These are phyloP conservation scores for Hipparchia semele DNA, from an alignment of 2,888 invertebrate genomes.

Conservation along the genomic window DNA sequence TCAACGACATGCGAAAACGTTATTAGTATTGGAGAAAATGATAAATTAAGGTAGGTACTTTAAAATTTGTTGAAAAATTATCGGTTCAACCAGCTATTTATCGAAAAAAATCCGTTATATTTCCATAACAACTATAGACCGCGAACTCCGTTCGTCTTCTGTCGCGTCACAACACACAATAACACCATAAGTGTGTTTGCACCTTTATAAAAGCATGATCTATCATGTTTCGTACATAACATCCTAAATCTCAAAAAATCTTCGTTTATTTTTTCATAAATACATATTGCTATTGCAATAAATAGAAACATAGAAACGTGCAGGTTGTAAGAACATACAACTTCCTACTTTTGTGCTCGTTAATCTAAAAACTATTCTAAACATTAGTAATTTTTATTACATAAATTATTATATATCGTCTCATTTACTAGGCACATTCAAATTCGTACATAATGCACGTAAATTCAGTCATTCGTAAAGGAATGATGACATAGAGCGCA, in stretches of 20 bases:
- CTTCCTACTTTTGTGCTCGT: conserved; percentile 12
- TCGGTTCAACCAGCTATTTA: no score
- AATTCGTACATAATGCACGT: neutral
- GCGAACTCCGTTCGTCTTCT: neutral
- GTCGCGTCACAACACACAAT: neutral
- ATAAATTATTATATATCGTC: neutral
- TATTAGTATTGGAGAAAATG: no score
- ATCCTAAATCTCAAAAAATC: neutral
- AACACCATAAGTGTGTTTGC: neutral
- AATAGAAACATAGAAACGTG: conserved; percentile 11
- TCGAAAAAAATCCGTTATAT: no score
- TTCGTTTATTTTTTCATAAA: neutral
- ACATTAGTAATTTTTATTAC: neutral
- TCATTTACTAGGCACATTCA: conserved; percentile 1
- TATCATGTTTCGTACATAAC: conserved; percentile 2
- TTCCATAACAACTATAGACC: no score
- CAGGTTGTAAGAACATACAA: neutral
- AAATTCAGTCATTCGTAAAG: neutral
- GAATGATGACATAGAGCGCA: neutral
- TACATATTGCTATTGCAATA: neutral
- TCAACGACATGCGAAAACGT: no score
- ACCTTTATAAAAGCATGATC: neutral
- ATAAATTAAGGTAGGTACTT: no score
- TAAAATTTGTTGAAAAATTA: no score
- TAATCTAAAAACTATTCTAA: conserved; percentile 6